A percentile compares a stretch with the other conserved stretches of the same genome.
phyloP scores from a whole-genome alignment of 2,113 vertebrate species.

The Agelaius tricolor region DNA sequence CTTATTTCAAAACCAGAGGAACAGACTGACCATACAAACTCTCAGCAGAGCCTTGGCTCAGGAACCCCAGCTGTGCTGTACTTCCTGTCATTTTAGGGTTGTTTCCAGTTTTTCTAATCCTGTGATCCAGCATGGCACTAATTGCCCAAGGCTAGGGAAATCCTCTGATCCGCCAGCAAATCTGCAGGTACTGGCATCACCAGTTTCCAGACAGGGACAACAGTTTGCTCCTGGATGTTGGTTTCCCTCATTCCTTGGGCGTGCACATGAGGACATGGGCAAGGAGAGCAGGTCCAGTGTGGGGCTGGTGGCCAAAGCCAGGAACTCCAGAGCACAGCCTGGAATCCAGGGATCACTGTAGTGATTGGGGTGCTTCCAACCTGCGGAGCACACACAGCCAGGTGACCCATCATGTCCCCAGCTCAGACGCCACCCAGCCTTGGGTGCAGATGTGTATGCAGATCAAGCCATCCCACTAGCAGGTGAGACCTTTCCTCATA shows the following conservation, averaged over 20 bases:
- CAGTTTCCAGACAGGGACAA: not conserved
- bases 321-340: not conserved
- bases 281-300: not conserved
- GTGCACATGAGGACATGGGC: fast-evolving
- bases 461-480: not conserved
- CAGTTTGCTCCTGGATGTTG: not conserved
- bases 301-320: not conserved
- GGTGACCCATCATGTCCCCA: fast-evolving
- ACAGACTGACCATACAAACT: not conserved
- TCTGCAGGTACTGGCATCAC: not conserved
- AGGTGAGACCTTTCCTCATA: too few relatives aligned
- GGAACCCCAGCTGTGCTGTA: not conserved
- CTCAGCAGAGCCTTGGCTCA: not conserved
- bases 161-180: not conserved
- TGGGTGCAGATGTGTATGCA: not conserved
- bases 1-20: not conserved
- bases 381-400: not conserved
- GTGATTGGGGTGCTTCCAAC: not conserved
- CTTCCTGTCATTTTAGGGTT: not conserved
- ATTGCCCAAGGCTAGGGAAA: not conserved
- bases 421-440: not conserved
- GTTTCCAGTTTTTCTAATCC: not conserved
- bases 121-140: not conserved
- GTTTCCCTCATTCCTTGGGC: not conserved
- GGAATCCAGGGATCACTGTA: not conserved